These are phyloP conservation scores for Adrianichthys oophorus DNA, from an alignment of 2,797 vertebrate genomes.

Conservation along the genomic window DNA sequence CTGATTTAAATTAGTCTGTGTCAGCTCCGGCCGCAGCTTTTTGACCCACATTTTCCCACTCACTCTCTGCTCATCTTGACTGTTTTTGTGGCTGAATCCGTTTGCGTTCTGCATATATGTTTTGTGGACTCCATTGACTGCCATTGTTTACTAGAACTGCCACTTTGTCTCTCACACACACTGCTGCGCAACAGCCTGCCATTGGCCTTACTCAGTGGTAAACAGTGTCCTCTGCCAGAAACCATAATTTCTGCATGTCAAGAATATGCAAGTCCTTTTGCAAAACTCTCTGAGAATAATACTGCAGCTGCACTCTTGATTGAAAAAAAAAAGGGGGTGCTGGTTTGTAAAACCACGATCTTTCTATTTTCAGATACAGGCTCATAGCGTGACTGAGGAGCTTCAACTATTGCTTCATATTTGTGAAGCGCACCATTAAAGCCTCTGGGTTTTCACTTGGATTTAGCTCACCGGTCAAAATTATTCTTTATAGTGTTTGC, in stretches of 20 bases:
- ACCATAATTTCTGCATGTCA: conserved; percentile 61
- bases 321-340: conserved; percentile 56
- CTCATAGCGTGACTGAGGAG: conserved; percentile 67
- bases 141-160: conserved; percentile 70
- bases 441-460: conserved; percentile 60
- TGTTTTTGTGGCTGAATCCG: conserved; percentile 71
- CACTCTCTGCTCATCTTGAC: conserved; percentile 51
- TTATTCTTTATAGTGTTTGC: conserved; percentile 75
- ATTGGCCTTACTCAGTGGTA: conserved; percentile 56
- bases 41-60: conserved; percentile 76
- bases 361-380: conserved; percentile 72
- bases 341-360: conserved; percentile 62
- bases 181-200: conserved; percentile 43
- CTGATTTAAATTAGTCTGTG: conserved; percentile 45
- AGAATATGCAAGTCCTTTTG: conserved; percentile 63
- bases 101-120: conserved; percentile 55
- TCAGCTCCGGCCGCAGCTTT: conserved; percentile 51
- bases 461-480: conserved; percentile 72
- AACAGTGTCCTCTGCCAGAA: conserved; percentile 63
- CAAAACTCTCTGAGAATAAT: conserved; percentile 66
- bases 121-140: conserved; percentile 50
- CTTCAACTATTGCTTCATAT: conserved; percentile 73
- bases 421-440: conserved; percentile 73
- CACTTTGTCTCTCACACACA: conserved; percentile 46
- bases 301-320: conserved; percentile 61